Base-by-base conservation (phyloP, 2,888 invertebrate genomes). In the Pachydiplax longipennis region DNA sequence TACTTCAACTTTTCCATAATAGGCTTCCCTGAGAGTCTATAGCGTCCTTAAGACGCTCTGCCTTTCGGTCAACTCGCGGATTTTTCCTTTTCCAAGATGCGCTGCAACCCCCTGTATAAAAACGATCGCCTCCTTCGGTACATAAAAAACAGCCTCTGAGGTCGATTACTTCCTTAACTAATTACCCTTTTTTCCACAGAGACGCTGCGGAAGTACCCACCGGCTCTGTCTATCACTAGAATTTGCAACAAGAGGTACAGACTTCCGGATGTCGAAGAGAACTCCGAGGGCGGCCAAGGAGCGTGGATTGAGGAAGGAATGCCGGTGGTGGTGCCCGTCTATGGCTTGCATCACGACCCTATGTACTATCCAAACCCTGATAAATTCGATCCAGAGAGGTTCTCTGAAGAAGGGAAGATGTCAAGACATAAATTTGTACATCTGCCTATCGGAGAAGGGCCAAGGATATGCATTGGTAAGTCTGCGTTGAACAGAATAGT, bases 151-250 rank as follows among this genome's bases (percentile, higher is more conserved):
- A n/a, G n/a, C n/a, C n/a, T n/a, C n/a, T n/a, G n/a, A 37, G 37
- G 37, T 37, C n/a, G 37, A 37, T 37, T 5, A 37, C 5, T 37
- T 37, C 5, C 37, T 5, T 4, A 37, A 37, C 2, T 37, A 44
- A 18, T 53, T 18, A 15, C 53, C 18, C 18, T 8, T 40, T 2
- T 61, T 12, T 40, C 93, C 93, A 80, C 93, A 95, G 96, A 96
- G 93, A 95, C 95, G 0, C 93, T 96, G 92, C 93, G 96, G 73
- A 95, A 95, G 93, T 95, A 95, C 93, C 96, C 96, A 10, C 95
- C 95, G 10, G 95, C 95, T 1, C 94, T 95, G 2, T 93, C 95
- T 44, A 93, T 95, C 90, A 93, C 94, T 22, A 93, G 95, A 83
- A 94, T 94, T 92, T 95, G 95, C 92, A 95, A 95, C 25, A 94